Evolutionary conservation across 2,113 vertebrate species (phyloP).

Genomic region (Sinocyclocheilus anshuiensis): DNA sequence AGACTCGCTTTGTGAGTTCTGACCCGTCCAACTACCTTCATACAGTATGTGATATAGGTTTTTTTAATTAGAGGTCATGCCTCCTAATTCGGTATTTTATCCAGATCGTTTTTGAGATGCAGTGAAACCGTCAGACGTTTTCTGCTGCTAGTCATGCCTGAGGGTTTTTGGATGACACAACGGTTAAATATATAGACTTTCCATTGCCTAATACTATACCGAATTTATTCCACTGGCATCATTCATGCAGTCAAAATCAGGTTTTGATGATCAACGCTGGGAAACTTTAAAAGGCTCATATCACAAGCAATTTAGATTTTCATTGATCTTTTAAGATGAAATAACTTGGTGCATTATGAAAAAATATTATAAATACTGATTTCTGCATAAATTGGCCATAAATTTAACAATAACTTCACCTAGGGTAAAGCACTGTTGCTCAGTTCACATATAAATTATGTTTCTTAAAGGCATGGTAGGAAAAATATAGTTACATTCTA

Average conservation of each 20-base stretch:
- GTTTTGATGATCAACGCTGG: neutral
- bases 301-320: neutral
- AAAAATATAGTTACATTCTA: neutral
- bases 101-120: conserved; percentile 36
- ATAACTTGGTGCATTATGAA: neutral
- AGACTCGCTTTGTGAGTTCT: conserved; percentile 50
- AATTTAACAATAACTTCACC: neutral
- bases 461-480: neutral
- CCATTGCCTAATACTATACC: conserved; percentile 25
- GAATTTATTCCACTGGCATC: conserved; percentile 17
- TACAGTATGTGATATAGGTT: conserved; percentile 41
- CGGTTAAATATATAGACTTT: conserved; percentile 28
- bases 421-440: neutral
- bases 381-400: neutral
- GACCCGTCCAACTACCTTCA: conserved; percentile 33
- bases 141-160: conserved; percentile 20
- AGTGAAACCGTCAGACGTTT: conserved; percentile 23
- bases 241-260: conserved; percentile 12
- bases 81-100: conserved; percentile 43
- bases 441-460: neutral
- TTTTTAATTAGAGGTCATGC: conserved; percentile 29
- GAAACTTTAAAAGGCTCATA: conserved; percentile 2
- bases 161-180: conserved; percentile 5
- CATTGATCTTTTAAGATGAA: neutral
- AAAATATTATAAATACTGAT: neutral